phyloP scores from a whole-genome alignment of 1,140 invertebrate genomes.

The Mylabris phalerata region DNA sequence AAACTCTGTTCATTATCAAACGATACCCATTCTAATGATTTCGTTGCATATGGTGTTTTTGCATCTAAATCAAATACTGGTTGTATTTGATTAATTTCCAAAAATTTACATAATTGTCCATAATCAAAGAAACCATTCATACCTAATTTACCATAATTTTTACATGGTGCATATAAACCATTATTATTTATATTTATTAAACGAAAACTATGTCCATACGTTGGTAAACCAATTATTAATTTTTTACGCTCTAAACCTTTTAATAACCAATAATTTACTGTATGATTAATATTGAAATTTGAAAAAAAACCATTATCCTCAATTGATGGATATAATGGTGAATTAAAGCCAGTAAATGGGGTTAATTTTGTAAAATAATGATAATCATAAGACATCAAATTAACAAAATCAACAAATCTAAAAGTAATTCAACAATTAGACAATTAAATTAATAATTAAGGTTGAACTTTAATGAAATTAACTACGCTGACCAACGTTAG shows the following conservation, averaged over 20 bases:
- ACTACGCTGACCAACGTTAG: too few species aligned
- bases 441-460: too few species aligned
- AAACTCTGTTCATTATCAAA: constrained; percentile 76
- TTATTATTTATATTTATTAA: constrained; percentile 62
- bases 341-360: constrained; percentile 76
- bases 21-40: constrained; percentile 76
- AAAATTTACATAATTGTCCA: constrained; percentile 60
- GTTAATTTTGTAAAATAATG: constrained; percentile 69
- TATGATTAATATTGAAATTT: constrained; percentile 77
- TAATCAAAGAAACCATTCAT: constrained; percentile 65
- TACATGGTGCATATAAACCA: constrained; percentile 61
- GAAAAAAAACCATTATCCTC: constrained; percentile 58
- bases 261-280: constrained; percentile 69
- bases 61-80: constrained; percentile 59
- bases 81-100: constrained; percentile 44
- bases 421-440: too few species aligned
- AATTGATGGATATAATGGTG: constrained; percentile 60
- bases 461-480: too few species aligned
- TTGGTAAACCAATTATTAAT: constrained; percentile 81
- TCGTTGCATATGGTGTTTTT: constrained; percentile 71
- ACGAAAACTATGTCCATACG: constrained; percentile 79
- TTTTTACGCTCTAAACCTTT: constrained; percentile 77
- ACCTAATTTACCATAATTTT: constrained; percentile 58
- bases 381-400: constrained; percentile 86
- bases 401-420: constrained; percentile 69